Conservation (phyloP, 2,888 invertebrate genomes). For the Hipparchia semele region DNA sequence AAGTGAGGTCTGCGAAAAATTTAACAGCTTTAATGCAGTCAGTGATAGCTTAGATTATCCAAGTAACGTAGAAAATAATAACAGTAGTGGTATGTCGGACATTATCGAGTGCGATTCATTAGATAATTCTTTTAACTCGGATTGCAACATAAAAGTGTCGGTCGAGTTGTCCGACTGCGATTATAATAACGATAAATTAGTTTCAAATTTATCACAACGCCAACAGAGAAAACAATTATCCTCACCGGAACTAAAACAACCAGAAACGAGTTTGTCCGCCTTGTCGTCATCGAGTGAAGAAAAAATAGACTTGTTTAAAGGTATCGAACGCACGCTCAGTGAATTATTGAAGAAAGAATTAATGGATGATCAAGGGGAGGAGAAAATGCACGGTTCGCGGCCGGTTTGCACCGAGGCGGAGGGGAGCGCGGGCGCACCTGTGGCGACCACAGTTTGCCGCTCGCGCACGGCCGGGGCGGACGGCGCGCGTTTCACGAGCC, state of each 20-base stretch:
- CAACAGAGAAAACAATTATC: conserved; percentile 62
- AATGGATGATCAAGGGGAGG: conserved; percentile 74
- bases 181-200: conserved; percentile 48
- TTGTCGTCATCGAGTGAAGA: conserved; percentile 51
- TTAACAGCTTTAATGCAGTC: conserved; percentile 73
- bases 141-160: conserved; percentile 68
- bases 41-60: conserved; percentile 51
- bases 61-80: conserved; percentile 61
- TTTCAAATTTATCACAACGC: conserved; percentile 52
- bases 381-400: conserved; percentile 73
- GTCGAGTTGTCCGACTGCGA: conserved; percentile 61
- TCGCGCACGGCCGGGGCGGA: conserved; percentile 81
- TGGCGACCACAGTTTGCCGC: conserved; percentile 77
- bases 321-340: conserved; percentile 80
- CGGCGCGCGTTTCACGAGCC: conserved; percentile 90
- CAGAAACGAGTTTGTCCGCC: conserved; percentile 48
- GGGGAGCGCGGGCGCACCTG: conserved; percentile 79
- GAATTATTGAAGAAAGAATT: conserved; percentile 82
- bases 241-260: conserved; percentile 62
- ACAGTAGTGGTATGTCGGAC: conserved; percentile 62
- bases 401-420: conserved; percentile 72
- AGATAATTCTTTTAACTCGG: conserved; percentile 57
- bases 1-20: conserved; percentile 74
- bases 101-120: conserved; percentile 68
- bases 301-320: conserved; percentile 80